Base-by-base conservation (phyloP, 2,888 invertebrate genomes). In the Lottia gigantea region DNA sequence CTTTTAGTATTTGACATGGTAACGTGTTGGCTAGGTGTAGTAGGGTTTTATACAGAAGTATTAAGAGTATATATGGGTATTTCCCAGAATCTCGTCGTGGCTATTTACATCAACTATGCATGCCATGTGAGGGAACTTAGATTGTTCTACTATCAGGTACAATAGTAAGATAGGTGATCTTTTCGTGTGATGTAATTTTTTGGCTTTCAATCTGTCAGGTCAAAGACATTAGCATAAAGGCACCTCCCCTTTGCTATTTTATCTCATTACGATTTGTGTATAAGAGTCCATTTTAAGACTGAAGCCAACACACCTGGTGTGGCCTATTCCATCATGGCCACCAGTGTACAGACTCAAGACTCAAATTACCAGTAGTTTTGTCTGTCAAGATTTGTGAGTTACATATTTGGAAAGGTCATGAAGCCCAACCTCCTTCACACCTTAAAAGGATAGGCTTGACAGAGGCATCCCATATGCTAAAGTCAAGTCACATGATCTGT, bases 1-100 rank as follows among this genome's bases (percentile, higher is more conserved):
- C 55, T 55, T 23, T 55, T 23, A 23, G 55, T 55, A 23, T 55
- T 64, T 64, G 69, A 65, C 65, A 69, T 69, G 69, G 64, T 64
- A 55, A 55, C 63, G 19, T 64, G 68, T 65, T 46, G 64, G 69
- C 69, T 49, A 69, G 73, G 74, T 70, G 69, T 46, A 66, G 66
- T 67, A 71, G 71, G 73, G 74, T 76, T 76, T 74, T 76, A 76
- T 76, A 76, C 76, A 69, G 68, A 69, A 68, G 73, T 71, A 73
- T 73, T 73, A 69, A 64, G 73, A 71, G 73, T 73, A 72, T 68
- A 73, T 76, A 71, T 74, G 72, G 74, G 71, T 70, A 72, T 69
- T 40, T 71, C 69, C 69, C 64, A 25, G 67, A 68, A 71, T 71
- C 71, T 64, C 65, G 65, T 40, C 40, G 40, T 40, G 40, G 40